phyloP scores from a whole-genome alignment of 2,888 invertebrate species.

The Nezara viridula region DNA sequence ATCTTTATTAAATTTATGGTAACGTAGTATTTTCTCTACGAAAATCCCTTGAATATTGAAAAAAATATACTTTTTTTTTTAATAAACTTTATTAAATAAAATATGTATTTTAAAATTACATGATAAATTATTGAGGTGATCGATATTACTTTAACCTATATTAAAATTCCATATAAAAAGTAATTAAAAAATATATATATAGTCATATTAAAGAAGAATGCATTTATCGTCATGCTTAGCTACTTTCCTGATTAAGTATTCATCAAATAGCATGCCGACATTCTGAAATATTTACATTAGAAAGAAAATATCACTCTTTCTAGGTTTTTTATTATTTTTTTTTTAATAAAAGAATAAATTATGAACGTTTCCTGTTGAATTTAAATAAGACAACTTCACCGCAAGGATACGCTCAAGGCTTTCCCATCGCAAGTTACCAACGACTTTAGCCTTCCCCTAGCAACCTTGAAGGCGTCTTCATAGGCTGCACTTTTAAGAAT shows the following conservation, averaged over 20 bases:
- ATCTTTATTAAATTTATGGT: too few relatives aligned
- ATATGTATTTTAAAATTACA: too few relatives aligned
- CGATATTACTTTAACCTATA: too few relatives aligned
- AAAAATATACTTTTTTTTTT: too few relatives aligned
- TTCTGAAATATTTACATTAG: neutral
- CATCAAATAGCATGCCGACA: neutral
- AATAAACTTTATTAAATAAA: too few relatives aligned
- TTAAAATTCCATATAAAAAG: too few relatives aligned
- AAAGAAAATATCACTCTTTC: neutral
- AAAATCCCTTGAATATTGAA: too few relatives aligned
- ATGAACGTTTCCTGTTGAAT: neutral
- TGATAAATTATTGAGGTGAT: too few relatives aligned
- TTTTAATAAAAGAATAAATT: neutral
- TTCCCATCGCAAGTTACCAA: neutral
- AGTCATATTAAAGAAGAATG: neutral
- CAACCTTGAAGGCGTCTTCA: constrained; percentile 3
- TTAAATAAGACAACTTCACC: neutral
- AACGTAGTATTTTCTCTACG: too few relatives aligned
- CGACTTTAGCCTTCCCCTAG: neutral
- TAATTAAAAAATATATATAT: too few relatives aligned
- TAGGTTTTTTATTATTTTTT: neutral
- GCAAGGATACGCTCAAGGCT: neutral
- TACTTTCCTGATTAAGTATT: neutral
- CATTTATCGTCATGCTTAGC: neutral
- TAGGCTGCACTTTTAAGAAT: neutral